Evolutionary conservation across 1,140 invertebrate species (phyloP).

Genomic region (Tetramorium alpestre): DNA sequence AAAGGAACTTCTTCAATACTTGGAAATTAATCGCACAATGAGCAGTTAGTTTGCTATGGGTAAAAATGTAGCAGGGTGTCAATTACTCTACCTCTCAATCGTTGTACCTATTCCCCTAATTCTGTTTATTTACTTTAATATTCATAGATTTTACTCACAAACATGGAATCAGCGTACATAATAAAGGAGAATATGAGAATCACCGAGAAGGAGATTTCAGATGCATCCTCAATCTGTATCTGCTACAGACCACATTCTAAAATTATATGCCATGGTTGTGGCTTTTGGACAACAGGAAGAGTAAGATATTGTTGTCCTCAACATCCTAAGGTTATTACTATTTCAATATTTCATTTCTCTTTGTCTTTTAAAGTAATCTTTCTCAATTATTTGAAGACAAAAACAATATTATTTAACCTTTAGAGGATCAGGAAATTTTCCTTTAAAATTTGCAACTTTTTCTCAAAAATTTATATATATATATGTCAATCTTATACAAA

Average conservation of each 20-base stretch:
- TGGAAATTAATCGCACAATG: too few species aligned
- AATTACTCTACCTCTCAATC: too few species aligned
- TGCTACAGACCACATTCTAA: conserved; percentile 64
- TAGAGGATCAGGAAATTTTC: too few species aligned
- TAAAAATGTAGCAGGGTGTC: too few species aligned
- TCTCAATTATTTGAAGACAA: not conserved
- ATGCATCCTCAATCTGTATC: conserved; percentile 18
- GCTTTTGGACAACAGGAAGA: conserved; percentile 63
- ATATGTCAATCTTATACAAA: too few species aligned
- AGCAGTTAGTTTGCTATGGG: too few species aligned
- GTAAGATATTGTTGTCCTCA: conserved; percentile 63
- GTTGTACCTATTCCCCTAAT: not conserved
- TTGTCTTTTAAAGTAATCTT: not conserved
- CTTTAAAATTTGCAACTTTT: too few species aligned
- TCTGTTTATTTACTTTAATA: not conserved
- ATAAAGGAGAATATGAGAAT: not conserved
- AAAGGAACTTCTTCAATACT: too few species aligned
- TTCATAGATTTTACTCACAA: not conserved
- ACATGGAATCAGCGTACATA: conserved; percentile 26
- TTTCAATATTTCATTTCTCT: not conserved
- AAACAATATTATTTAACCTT: not conserved
- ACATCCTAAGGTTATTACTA: conserved; percentile 66
- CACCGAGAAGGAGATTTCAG: not conserved
- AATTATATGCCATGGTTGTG: conserved; percentile 70
- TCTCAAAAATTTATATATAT: too few species aligned